Percentiles rank a stretch among this genome's conserved stretches.
Conservation (phyloP, 2,113 vertebrate genomes). For the Pelobates fuscus region DNA sequence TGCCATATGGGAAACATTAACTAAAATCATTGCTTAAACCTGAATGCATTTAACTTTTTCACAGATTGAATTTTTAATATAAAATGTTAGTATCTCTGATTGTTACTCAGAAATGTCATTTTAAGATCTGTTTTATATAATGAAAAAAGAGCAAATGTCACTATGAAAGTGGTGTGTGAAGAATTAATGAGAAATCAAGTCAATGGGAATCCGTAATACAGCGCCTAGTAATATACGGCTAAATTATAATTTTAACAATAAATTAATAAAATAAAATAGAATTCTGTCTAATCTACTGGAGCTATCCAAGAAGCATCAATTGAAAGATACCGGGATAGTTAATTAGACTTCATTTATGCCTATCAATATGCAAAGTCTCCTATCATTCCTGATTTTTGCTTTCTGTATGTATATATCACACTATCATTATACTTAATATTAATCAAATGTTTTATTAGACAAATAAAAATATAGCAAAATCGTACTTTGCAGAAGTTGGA, state of each 20-base stretch:
- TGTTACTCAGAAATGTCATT: conserved; percentile 75
- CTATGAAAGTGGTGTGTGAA: conserved; percentile 79
- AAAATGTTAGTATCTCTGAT: conserved; percentile 67
- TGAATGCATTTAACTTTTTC: conserved; percentile 70
- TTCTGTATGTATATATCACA: conserved; percentile 36
- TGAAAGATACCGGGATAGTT: conserved; percentile 83
- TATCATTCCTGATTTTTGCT: conserved; percentile 56
- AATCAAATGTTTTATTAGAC: conserved; percentile 54
- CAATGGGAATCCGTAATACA: conserved; percentile 84
- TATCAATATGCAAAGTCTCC: conserved; percentile 62
- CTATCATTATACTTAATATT: conserved; percentile 56
- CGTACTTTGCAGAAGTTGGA: no score
- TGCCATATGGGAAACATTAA: conserved; percentile 65
- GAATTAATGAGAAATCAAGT: conserved; percentile 91
- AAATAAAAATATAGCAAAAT: conserved; percentile 28
- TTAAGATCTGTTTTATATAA: conserved; percentile 78
- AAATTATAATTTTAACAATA: conserved; percentile 82
- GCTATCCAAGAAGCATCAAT: conserved; percentile 83
- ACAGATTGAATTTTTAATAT: conserved; percentile 68
- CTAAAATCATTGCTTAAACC: conserved; percentile 70
- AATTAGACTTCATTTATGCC: conserved; percentile 75
- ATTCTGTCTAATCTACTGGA: conserved; percentile 85
- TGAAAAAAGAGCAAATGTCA: conserved; percentile 81
- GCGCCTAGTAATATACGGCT: conserved; percentile 79
- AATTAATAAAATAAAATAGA: conserved; percentile 89